Conservation (phyloP, 2,888 invertebrate species). For the Notodonta ziczac region DNA sequence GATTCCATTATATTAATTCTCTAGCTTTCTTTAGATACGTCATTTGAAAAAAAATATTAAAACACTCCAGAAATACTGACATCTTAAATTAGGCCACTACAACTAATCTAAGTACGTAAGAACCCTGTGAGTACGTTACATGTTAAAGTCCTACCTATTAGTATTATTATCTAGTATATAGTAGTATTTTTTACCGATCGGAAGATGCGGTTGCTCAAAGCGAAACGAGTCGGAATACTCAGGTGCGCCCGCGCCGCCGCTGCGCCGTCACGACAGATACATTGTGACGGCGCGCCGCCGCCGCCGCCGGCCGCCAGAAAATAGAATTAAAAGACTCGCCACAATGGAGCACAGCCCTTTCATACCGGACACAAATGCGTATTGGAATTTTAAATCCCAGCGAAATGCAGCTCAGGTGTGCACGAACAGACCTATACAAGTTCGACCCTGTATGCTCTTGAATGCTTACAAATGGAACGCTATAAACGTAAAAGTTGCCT, state of each 20-base stretch:
- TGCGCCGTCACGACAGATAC: constrained; percentile 52
- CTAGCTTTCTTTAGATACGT: no score
- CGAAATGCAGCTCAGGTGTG: constrained; percentile 52
- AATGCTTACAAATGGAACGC: not conserved
- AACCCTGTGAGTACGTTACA: not conserved
- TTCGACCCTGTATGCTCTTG: no score
- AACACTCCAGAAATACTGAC: no score
- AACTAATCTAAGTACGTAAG: no score
- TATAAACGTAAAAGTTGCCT: no score
- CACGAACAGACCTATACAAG: constrained; percentile 12
- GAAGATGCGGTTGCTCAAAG: constrained; percentile 66
- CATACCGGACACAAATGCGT: constrained; percentile 64
- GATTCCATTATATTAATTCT: no score
- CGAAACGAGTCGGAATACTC: constrained; percentile 71
- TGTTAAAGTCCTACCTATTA: not conserved
- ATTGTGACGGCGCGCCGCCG: constrained; percentile 60
- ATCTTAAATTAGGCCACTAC: not conserved
- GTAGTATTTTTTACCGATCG: constrained; percentile 16
- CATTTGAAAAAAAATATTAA: no score
- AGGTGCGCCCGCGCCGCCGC: constrained; percentile 63
- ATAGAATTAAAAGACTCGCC: constrained; percentile 76
- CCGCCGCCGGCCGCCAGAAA: constrained; percentile 52
- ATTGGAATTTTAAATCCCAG: constrained; percentile 60
- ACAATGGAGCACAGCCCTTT: constrained; percentile 73
- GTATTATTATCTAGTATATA: not conserved